Percentiles rank a stretch among this genome's conserved stretches.
phyloP scores from a whole-genome alignment of 2,888 invertebrate species.

The Scaptomyza reducta region DNA sequence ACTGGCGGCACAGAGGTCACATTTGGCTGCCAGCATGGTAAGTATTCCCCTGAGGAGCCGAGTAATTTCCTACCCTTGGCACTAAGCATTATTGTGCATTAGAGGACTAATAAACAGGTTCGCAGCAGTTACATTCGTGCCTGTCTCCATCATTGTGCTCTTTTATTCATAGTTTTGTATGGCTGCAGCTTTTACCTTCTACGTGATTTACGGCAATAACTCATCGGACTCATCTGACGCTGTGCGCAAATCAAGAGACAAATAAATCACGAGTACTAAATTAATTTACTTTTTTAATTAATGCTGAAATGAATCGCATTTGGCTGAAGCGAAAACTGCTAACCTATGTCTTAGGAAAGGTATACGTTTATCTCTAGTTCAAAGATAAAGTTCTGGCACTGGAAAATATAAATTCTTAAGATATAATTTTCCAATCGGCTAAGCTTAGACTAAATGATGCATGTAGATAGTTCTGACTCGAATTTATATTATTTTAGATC shows the following conservation, averaged over 20 bases:
- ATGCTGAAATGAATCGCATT: conserved; percentile 30
- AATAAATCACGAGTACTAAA: conserved; percentile 76
- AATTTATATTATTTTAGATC: no score
- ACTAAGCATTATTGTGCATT: conserved; percentile 83
- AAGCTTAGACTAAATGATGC: no score
- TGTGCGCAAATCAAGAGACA: conserved; percentile 71
- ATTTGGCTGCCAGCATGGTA: conserved; percentile 76
- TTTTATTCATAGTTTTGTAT: conserved; percentile 64
- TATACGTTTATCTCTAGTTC: no score
- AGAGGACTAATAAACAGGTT: conserved; percentile 83
- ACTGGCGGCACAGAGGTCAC: conserved; percentile 77
- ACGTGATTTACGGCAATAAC: conserved; percentile 83
- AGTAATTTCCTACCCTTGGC: conserved; percentile 80
- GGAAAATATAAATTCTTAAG: no score
- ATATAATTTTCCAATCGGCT: no score
- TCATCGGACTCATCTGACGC: conserved; percentile 75
- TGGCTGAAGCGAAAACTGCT: conserved; percentile 29
- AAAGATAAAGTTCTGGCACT: no score
- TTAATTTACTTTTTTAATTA: conserved; percentile 77
- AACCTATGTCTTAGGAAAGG: not conserved
- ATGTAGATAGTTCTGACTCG: no score
- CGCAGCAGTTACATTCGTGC: conserved; percentile 48
- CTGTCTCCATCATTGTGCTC: conserved; percentile 7
- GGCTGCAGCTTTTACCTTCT: conserved; percentile 77
- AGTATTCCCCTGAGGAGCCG: conserved; percentile 81